Evolutionary conservation across 2,113 vertebrate species (phyloP), one percentile per base, ranked within the genome.

Genomic region (Theristicus caerulescens): DNA sequence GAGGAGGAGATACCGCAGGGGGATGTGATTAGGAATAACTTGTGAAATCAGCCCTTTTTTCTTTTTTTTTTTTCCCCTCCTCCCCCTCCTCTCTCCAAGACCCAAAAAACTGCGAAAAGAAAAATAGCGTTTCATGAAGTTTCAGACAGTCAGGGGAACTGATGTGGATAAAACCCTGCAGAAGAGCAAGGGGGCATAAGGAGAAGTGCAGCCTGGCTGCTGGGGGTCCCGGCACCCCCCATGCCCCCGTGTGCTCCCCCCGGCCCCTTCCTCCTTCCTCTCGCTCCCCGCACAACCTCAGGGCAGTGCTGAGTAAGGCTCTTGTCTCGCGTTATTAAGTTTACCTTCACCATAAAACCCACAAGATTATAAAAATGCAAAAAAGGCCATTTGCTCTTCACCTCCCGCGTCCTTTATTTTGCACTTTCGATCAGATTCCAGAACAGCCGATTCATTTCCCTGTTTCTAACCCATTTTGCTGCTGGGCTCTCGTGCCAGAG

Each of bases 61-160:
- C 20, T 42, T 17, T 15, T 31, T 32, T 11, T 20, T 18, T 13
- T 44, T 27, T 16, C 5, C 18, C 29, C 3, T 1, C 3, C 12
- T 26, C 20, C 3, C 24, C 3, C 22, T 66, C 7, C 13, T 26
- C 54, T 6, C 10, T 18, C 13, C 61, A 14, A 36, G 11, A 16
- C 9, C 22, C 52, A 3, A 57, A 55, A 27, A 38, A 82, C 6
- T 0, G 58, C 16, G 22, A 4, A 1, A 7, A 24, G 10, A 58
- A 59, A 32, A 73, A 10, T 0, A 32, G 14, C 0, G 0, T 67
- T 44, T 64, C 2, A 2, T 61, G 31, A 29, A 3, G 12, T 77
- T 81, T 57, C 34, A 25, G 62, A 8, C 10, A 27, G 0, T 6
- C 16, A 1, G 10, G 2, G 14, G 77, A 49, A 32, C 15, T 3